phyloP scores from a whole-genome alignment of 2,797 vertebrate species.

The Anabas testudineus region DNA sequence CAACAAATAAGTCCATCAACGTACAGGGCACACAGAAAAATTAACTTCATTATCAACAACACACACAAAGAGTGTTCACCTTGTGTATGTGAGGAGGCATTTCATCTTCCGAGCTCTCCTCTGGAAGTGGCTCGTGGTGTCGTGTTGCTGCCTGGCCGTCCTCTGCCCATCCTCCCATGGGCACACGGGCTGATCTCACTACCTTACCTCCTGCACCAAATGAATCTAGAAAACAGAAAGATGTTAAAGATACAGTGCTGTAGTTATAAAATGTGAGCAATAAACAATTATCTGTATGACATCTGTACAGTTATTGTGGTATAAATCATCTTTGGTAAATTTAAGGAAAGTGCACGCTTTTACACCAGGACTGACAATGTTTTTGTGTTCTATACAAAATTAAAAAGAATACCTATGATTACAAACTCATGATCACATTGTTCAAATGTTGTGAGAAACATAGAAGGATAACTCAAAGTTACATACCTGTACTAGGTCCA shows the following conservation, averaged over 20 bases:
- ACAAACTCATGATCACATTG: no score
- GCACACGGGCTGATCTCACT: slow-evolving; percentile 89
- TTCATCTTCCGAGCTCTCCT: slow-evolving; percentile 95
- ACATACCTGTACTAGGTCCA: slow-evolving; percentile 88
- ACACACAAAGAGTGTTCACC: slow-evolving; percentile 74
- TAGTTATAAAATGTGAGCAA: background rate
- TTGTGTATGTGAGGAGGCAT: slow-evolving; percentile 94
- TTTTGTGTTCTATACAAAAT: background rate
- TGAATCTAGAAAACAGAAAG: slow-evolving; percentile 63
- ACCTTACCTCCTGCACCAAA: slow-evolving; percentile 75
- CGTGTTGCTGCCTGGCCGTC: slow-evolving; percentile 83
- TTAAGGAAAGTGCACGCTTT: background rate
- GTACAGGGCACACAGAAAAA: background rate
- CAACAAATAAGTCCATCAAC: slow-evolving; percentile 4
- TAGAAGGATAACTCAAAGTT: background rate
- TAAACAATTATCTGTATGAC: background rate
- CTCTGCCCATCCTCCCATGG: slow-evolving; percentile 97
- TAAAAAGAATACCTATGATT: background rate
- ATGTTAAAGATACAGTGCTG: background rate
- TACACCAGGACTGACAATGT: background rate
- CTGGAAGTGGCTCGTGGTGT: slow-evolving; percentile 91
- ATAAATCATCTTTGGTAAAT: background rate
- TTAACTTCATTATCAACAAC: background rate
- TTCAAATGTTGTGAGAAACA: background rate
- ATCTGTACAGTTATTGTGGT: background rate